phyloP scores from a whole-genome alignment of 1,140 invertebrate species.

The Bathynomus jamesi region DNA sequence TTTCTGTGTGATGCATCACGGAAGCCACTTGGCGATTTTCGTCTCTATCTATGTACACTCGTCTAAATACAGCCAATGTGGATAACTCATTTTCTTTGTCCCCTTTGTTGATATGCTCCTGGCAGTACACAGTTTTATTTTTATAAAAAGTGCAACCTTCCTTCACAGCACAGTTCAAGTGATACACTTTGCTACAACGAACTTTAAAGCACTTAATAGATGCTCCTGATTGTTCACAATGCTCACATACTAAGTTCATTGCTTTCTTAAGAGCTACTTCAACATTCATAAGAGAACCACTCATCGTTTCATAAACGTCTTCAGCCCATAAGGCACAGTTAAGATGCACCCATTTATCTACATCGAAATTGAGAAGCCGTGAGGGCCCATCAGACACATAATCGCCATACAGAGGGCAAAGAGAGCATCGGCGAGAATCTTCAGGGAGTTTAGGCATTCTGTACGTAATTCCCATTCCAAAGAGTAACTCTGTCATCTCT shows the following conservation, averaged over 20 bases:
- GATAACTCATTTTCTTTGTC: conserved; percentile 70
- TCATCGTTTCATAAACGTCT: conserved; percentile 92
- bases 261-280: conserved; percentile 79
- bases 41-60: conserved; percentile 93
- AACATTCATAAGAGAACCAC: conserved; percentile 92
- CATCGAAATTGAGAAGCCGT: conserved; percentile 88
- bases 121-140: conserved; percentile 91
- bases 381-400: conserved; percentile 79
- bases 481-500: conserved; percentile 73
- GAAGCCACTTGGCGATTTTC: conserved; percentile 91
- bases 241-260: conserved; percentile 63
- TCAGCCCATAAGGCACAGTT: conserved; percentile 99
- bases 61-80: conserved; percentile 71
- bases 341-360: conserved; percentile 97
- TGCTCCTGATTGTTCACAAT: conserved; percentile 76
- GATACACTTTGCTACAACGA: conserved; percentile 83
- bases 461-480: conserved; percentile 73
- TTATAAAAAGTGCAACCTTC: conserved; percentile 92
- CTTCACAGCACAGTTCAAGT: conserved; percentile 89
- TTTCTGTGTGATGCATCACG: conserved; percentile 79
- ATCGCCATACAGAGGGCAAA: conserved; percentile 88
- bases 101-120: conserved; percentile 68
- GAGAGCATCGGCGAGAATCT: conserved; percentile 79
- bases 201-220: conserved; percentile 91
- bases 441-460: conserved; percentile 60